Evolutionary conservation across 2,113 vertebrate species (phyloP), one percentile per base, ranked within the genome.

Genomic region (Stomatorhinus ivindoensis): DNA sequence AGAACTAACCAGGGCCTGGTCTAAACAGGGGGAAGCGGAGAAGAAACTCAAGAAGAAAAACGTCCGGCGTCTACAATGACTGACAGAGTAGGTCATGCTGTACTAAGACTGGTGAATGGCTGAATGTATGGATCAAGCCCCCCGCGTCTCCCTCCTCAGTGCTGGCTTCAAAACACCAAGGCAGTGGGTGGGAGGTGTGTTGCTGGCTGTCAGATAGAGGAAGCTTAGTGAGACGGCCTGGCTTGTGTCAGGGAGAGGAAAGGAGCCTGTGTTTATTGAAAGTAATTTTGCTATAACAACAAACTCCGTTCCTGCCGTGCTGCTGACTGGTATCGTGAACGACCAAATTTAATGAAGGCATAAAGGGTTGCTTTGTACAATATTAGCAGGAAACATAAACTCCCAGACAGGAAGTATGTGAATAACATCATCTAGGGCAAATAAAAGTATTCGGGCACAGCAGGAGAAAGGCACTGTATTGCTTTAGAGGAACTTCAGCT

Each of bases 241-340:
- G 91, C 85, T 65, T 91, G 50, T 93, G 90, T 95, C 93, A 94
- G 90, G 89, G 88, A 91, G 86, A 90, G 91, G 58, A 90, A 88
- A 91, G 90, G 91, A 46, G 93, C 91, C 92, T 92, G 91, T 94
- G 93, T 94, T 94, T 94, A 94, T 91, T 89, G 90, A 91, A 87
- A 17, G 88, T 76, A 90, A 42, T 55, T 91, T 73, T 89, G 91
- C 89, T 87, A 73, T 92, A 91, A 92, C 90, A 89, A 89, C 88
- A 50, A 51, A 88, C 65, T 42, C 65, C 84, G 65, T 89, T 89
- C 88, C 91, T 84, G 87, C 90, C 90, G 91, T 87, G 50, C 83
- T 35, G 46, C 89, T 42, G 91, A 92, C 87, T 91, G 90, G 87
- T 90, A 83, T 91, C 90, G 90, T 90, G 88, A 90, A 88, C 76